Evolutionary conservation across 2,888 invertebrate genomes (phyloP), one percentile per base, ranked within the genome.

Genomic region (Eupithecia vulgata): DNA sequence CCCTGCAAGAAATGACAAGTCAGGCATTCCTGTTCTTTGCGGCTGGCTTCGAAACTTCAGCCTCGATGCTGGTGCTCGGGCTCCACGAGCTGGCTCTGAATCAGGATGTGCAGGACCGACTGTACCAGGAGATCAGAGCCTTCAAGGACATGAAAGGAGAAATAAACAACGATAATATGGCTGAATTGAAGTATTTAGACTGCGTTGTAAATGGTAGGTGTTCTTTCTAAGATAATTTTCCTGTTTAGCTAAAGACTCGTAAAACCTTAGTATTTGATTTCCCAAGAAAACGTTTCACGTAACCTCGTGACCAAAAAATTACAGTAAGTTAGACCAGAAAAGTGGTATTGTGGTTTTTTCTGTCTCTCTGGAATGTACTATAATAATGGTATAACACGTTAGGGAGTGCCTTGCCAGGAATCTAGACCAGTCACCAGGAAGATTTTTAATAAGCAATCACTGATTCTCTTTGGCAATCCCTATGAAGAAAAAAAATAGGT

Each of bases 11-110:
- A 42, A 78, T 95, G 4, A 87, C 88, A 0, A 86, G 90, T 0
- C 95, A 95, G 84, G 93, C 92, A 0, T 91, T 94, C 61, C 82
- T 94, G 30, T 95, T 95, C 83, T 94, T 95, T 79, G 81, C 85
- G 12, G 95, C 93, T 67, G 95, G 95, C 0, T 95, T 91, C 70
- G 95, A 95, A 30, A 92, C 90, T 5, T 85, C 92, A 0, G 92
- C 95, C 0, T 81, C 90, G 0, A 83, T 88, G 0, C 75, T 95
- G 37, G 86, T 86, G 1, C 86, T 94, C 85, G 81, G 85, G 34
- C 80, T 92, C 6, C 92, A 95, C 70, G 94, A 94, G 78, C 75
- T 95, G 57, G 91, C 92, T 2, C 21, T 93, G 1, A 88, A 95
- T 77, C 85, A 85, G 0, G 85, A 91, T 0, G 78, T 94, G 0